Evolutionary conservation across 2,113 vertebrate genomes (phyloP), one percentile per base, ranked within the genome.

Genomic region (Menidia beryllina): DNA sequence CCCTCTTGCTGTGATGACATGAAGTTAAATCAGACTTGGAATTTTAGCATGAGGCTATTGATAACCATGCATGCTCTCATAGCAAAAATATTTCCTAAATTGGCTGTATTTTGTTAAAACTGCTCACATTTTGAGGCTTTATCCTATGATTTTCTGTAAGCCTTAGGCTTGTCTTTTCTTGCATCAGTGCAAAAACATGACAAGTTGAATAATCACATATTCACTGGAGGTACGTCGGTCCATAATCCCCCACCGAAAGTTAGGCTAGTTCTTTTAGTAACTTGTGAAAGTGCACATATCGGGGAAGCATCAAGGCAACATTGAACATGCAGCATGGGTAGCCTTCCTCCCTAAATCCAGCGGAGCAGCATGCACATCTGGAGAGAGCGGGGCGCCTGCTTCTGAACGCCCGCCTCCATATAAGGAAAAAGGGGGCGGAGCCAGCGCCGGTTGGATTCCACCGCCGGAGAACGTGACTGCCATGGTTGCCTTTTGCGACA

Each of bases 401-500:
- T 58, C 36, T 34, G 63, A 63, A 77, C 77, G 85, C 84, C 63
- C 83, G 77, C 54, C 75, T 69, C 81, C 64, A 43, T 71, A 77
- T 63, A 77, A 86, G 87, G 81, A 84, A 81, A 81, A n/a, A n/a
- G n/a, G 82, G 81, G 92, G 92, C 88, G 91, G 79, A 86, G 77
- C 49, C 68, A 41, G 17, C 11, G 79, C 79, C 24, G 78, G 90
- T 89, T 80, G 82, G 86, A 58, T 90, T 87, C 88, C 91, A 80
- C 88, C 81, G 80, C 84, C 79, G 62, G 69, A 84, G 86, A 91
- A 90, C 89, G 93, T 90, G 91, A 91, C 82, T 87, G 83, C 82
- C 56, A 93, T 92, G 93, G 93, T 91, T 82, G 85, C 86, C 81
- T 83, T n/a, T 30, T 45, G 66, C 74, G 72, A 66, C 62, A 69